phyloP scores from a whole-genome alignment of 2,888 invertebrate genomes.

The Acheta domesticus region DNA sequence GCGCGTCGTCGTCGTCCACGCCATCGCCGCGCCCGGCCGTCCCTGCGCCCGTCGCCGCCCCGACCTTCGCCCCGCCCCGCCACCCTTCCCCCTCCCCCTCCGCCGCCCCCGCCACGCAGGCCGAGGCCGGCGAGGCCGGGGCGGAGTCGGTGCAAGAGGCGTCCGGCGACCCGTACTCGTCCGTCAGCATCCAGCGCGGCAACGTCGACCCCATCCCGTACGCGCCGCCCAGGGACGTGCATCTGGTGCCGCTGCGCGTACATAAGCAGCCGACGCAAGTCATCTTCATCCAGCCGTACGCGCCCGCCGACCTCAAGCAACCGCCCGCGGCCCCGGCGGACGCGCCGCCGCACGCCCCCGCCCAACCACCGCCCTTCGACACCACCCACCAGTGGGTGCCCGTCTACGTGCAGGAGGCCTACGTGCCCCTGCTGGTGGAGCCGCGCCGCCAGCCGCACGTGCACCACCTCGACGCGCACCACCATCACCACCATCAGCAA shows the following conservation, averaged over 20 bases:
- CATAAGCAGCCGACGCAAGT: neutral
- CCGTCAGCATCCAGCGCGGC: neutral
- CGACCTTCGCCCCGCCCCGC: neutral
- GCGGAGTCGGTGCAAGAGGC: neutral
- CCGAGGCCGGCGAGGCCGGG: neutral
- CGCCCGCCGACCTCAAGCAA: neutral
- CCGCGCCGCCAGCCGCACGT: neutral
- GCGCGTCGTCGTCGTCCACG: neutral
- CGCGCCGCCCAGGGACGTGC: neutral
- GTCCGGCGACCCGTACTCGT: neutral
- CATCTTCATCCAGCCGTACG: conserved; percentile 1
- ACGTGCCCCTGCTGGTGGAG: neutral
- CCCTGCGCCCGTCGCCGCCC: too few species aligned
- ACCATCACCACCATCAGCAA: too few species aligned
- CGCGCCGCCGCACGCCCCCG: neutral
- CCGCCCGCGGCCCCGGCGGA: neutral
- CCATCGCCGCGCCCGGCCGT: too few species aligned
- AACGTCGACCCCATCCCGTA: neutral
- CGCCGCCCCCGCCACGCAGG: neutral
- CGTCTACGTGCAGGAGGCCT: neutral
- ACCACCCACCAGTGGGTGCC: neutral
- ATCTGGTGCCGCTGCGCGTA: neutral
- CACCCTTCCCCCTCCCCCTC: neutral
- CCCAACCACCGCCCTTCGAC: neutral
- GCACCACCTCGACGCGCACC: too few species aligned